These are phyloP conservation scores for Petrocephalus zakoni DNA, from an alignment of 2,113 vertebrate species.

Conservation along the genomic window DNA sequence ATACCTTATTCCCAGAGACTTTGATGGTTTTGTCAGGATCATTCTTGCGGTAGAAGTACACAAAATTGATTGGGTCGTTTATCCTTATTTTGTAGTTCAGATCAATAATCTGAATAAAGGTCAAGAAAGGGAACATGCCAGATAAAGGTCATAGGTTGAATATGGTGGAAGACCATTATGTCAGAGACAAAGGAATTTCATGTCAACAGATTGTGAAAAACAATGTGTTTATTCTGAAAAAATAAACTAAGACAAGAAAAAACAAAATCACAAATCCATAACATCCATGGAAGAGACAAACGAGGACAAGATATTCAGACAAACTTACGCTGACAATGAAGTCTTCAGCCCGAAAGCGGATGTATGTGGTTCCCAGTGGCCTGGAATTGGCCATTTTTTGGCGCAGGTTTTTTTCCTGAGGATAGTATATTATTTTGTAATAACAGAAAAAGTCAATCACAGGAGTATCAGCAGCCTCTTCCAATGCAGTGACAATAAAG, in stretches of 20 bases:
- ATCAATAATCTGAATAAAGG: slow-evolving; percentile 64
- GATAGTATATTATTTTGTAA: not conserved
- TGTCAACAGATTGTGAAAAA: not conserved
- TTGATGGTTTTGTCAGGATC: slow-evolving; percentile 62
- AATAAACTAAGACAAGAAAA: not conserved
- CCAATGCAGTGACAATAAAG: no score
- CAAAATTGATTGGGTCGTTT: slow-evolving; percentile 80
- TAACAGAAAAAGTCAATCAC: not conserved
- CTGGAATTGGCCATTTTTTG: slow-evolving; percentile 54
- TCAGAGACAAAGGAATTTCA: not conserved
- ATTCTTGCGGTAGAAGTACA: slow-evolving; percentile 84
- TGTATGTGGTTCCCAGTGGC: slow-evolving; percentile 43
- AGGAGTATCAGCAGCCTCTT: not conserved
- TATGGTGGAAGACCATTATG: not conserved
- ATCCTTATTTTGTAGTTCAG: slow-evolving; percentile 94
- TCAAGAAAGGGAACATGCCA: not conserved
- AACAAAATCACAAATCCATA: not conserved
- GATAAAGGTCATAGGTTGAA: not conserved
- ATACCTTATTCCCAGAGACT: slow-evolving; percentile 82
- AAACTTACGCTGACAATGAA: not conserved
- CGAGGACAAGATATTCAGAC: not conserved
- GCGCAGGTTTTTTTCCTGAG: slow-evolving; percentile 55
- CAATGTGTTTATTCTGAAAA: not conserved
- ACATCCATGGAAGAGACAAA: not conserved
- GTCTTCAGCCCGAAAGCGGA: slow-evolving; percentile 52